Conservation (phyloP, 2,888 invertebrate species). For the Hirtodrosophila trivittata region DNA sequence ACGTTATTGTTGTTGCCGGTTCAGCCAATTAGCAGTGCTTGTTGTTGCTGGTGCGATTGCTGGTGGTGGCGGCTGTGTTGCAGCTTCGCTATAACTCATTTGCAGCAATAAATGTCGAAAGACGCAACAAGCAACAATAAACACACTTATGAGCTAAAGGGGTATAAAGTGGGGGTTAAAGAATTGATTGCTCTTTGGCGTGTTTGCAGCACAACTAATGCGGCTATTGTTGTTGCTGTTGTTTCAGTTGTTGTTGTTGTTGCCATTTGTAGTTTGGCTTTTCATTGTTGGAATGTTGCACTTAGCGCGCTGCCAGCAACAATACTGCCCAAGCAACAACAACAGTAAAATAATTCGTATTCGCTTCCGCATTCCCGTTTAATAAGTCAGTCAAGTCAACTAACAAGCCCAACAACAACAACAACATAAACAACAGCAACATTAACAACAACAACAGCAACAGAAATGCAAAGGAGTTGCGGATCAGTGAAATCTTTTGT, state of each 20-base stretch:
- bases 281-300: constrained; percentile 58
- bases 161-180: constrained; percentile 17
- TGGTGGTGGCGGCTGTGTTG: constrained; percentile 14
- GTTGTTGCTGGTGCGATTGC: constrained; percentile 2
- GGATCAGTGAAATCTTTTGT: constrained; percentile 7
- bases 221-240: constrained; percentile 18
- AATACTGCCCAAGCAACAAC: constrained; percentile 26
- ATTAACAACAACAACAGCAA: constrained; percentile 6
- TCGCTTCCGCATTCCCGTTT: constrained; percentile 42
- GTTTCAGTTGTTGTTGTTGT: constrained; percentile 20
- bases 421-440: constrained; percentile 16
- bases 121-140: constrained; percentile 30
- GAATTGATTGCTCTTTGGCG: constrained; percentile 64
- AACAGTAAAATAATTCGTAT: not conserved
- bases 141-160: constrained; percentile 17
- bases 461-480: constrained; percentile 13
- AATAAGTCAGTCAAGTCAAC: constrained; percentile 54
- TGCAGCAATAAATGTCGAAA: constrained; percentile 57
- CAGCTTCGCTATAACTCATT: constrained; percentile 58
- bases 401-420: constrained; percentile 25
- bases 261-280: constrained; percentile 48
- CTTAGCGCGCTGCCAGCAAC: constrained; percentile 44
- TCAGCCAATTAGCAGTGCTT: constrained; percentile 43
- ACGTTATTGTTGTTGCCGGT: constrained; percentile 22
- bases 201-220: constrained; percentile 31